Evolutionary conservation across 2,113 vertebrate species (phyloP).

Genomic region (Aspidoscelis tigris): DNA sequence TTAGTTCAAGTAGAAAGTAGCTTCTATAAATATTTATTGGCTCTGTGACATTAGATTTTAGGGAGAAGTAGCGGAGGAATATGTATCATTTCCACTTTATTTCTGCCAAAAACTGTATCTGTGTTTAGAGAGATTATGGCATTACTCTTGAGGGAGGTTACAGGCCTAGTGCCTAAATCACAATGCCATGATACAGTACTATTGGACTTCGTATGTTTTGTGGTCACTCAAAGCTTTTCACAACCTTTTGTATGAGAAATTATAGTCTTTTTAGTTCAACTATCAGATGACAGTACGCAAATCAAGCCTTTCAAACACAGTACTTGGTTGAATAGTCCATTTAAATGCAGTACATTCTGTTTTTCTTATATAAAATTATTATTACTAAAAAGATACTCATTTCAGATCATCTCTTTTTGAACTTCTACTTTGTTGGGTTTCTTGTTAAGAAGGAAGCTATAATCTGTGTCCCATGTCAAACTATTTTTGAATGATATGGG

Average conservation of each 20-base stretch:
- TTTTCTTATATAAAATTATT: not conserved
- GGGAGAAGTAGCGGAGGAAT: not conserved
- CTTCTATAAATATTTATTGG: too few species aligned
- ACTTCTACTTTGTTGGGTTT: not conserved
- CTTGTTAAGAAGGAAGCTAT: not conserved
- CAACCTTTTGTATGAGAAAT: constrained; percentile 33
- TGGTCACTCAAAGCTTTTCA: constrained; percentile 54
- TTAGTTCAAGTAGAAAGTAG: too few species aligned
- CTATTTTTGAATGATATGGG: not conserved
- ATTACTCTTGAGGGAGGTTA: constrained; percentile 46
- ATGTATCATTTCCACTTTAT: constrained; percentile 14
- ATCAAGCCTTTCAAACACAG: not conserved
- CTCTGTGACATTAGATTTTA: too few species aligned
- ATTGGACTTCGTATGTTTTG: constrained; percentile 12
- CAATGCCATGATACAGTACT: constrained; percentile 32
- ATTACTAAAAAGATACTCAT: too few species aligned
- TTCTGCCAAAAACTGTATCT: constrained; percentile 34
- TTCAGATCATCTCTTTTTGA: not conserved
- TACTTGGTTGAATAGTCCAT: not conserved
- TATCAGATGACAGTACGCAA: not conserved
- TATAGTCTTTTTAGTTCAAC: constrained; percentile 7
- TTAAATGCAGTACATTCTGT: constrained; percentile 1
- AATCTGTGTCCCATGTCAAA: not conserved
- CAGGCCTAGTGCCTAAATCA: constrained; percentile 42
- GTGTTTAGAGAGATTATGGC: constrained; percentile 49